Conservation (phyloP, 2,888 invertebrate genomes). For the Aphodius granarius region DNA sequence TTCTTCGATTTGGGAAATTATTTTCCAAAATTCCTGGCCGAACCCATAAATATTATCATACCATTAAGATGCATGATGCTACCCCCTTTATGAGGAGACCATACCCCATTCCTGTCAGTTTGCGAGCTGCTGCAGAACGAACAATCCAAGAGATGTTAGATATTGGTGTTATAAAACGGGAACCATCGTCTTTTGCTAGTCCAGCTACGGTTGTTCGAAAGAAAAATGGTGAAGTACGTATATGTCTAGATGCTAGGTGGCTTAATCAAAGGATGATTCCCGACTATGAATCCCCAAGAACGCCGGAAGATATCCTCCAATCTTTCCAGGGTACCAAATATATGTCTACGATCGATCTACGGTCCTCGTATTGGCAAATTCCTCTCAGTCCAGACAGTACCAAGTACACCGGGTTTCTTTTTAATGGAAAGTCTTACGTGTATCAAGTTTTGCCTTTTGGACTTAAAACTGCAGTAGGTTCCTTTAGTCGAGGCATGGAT, state of each 20-base stretch:
- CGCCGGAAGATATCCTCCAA: constrained; percentile 29
- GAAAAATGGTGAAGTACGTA: constrained; percentile 34
- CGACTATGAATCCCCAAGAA: constrained; percentile 36
- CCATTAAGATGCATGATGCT: constrained; percentile 31
- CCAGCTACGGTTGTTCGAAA: constrained; percentile 29
- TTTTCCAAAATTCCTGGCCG: constrained; percentile 29
- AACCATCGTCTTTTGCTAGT: constrained; percentile 35
- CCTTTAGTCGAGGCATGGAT: too few relatives aligned
- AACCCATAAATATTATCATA: constrained; percentile 31
- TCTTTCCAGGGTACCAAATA: constrained; percentile 20
- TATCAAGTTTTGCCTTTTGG: too few relatives aligned
- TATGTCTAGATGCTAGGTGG: constrained; percentile 41
- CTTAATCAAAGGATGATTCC: constrained; percentile 40
- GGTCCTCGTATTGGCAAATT: constrained; percentile 31
- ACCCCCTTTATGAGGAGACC: constrained; percentile 34
- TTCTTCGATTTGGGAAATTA: constrained; percentile 18
- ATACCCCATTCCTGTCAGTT: constrained; percentile 39
- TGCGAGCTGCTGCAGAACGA: constrained; percentile 34
- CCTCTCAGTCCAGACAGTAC: too few relatives aligned
- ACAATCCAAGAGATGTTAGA: constrained; percentile 38
- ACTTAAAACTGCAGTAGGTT: too few relatives aligned
- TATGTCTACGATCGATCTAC: constrained; percentile 30
- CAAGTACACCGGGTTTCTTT: too few relatives aligned
- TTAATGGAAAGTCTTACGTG: too few relatives aligned
- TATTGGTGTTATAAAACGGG: constrained; percentile 39